Evolutionary conservation across 2,888 invertebrate genomes (phyloP).

Genomic region (Rhamphomyia laevipes): DNA sequence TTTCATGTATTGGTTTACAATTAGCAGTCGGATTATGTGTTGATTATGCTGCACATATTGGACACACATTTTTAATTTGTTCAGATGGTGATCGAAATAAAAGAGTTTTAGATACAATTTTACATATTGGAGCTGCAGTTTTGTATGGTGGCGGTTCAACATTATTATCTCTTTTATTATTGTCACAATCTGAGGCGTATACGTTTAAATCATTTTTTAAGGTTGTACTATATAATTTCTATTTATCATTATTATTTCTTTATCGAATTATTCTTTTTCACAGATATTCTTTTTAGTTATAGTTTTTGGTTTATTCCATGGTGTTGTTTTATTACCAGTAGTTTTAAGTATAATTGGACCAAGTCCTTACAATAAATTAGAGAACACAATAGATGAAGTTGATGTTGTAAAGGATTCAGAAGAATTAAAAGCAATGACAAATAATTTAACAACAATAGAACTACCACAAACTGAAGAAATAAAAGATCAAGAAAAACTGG

Average conservation of each 20-base stretch:
- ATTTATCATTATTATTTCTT: neutral
- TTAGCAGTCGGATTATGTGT: slow-evolving; percentile 72
- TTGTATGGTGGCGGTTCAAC: slow-evolving; percentile 68
- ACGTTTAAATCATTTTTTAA: slow-evolving; percentile 64
- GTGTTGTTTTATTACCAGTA: slow-evolving; percentile 62
- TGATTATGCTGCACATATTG: slow-evolving; percentile 72
- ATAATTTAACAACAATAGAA: no score
- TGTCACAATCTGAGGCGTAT: slow-evolving; percentile 60
- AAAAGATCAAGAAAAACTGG: no score
- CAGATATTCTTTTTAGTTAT: slow-evolving; percentile 69
- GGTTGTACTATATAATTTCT: slow-evolving; percentile 32
- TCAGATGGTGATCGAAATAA: slow-evolving; percentile 42
- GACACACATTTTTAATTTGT: slow-evolving; percentile 63
- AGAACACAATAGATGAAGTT: no score
- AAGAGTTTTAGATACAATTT: slow-evolving; percentile 51
- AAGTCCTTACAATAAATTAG: slow-evolving; percentile 32
- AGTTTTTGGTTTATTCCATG: slow-evolving; percentile 65
- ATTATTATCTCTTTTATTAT: slow-evolving; percentile 55
- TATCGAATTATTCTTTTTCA: slow-evolving; percentile 23
- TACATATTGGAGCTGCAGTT: slow-evolving; percentile 64
- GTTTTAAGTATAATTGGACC: slow-evolving; percentile 64
- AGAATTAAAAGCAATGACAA: no score
- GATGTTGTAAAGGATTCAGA: no score
- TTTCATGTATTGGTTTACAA: slow-evolving; percentile 68
- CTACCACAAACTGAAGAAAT: no score